Conservation (phyloP, 2,888 invertebrate species). For the Choreutis nemorana region DNA sequence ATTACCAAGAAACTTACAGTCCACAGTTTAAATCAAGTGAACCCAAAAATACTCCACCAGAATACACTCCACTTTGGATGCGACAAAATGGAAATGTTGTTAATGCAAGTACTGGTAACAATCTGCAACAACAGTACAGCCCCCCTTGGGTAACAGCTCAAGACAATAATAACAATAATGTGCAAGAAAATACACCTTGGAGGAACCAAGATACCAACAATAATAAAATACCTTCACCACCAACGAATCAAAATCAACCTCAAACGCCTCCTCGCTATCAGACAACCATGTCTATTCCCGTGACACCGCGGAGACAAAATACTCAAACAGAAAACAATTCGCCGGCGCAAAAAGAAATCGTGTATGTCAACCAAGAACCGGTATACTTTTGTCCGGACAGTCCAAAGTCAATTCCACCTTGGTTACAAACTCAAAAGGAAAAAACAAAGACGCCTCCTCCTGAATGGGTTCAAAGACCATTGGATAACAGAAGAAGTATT, state of each 20-base stretch:
- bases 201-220: constrained; percentile 26
- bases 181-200: constrained; percentile 34
- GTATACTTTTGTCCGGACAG: constrained; percentile 54
- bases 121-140: constrained; percentile 29
- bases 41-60: constrained; percentile 28
- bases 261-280: constrained; percentile 47
- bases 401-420: constrained; percentile 51
- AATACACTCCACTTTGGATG: constrained; percentile 35
- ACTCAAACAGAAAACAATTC: constrained; percentile 33
- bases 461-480: constrained; percentile 46
- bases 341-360: constrained; percentile 42
- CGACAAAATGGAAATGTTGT: constrained; percentile 28
- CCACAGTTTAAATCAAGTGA: constrained; percentile 47
- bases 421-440: constrained; percentile 56
- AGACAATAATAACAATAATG: constrained; percentile 36
- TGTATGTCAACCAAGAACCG: constrained; percentile 54
- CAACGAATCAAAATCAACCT: constrained; percentile 20
- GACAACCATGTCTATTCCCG: constrained; percentile 57
- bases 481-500: constrained; percentile 41
- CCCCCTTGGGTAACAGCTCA: constrained; percentile 35
- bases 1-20: constrained; percentile 28
- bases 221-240: constrained; percentile 22
- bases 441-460: constrained; percentile 60
- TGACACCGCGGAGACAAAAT: constrained; percentile 41
- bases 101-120: constrained; percentile 12